phyloP scores from a whole-genome alignment of 2,888 invertebrate genomes.

The Ochlodes sylvanus region DNA sequence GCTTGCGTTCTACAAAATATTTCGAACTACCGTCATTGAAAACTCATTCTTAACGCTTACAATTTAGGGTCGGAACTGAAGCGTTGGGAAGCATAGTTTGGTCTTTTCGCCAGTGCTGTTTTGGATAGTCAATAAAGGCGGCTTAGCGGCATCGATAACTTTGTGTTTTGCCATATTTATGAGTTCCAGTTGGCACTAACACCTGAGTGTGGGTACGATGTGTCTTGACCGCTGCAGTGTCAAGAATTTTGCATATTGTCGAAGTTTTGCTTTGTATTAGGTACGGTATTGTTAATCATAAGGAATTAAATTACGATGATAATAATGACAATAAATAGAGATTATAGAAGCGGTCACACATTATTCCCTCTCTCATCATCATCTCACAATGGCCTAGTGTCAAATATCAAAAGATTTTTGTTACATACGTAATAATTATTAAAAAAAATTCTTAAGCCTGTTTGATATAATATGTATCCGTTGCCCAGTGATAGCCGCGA shows the following conservation, averaged over 20 bases:
- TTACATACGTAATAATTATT: too few species aligned
- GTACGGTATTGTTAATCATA: too few species aligned
- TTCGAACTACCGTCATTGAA: slow-evolving; percentile 39
- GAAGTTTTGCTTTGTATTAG: background rate
- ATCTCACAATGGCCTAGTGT: too few species aligned
- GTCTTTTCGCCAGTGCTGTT: slow-evolving; percentile 62
- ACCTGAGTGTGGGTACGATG: slow-evolving; percentile 64
- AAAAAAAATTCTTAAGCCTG: too few species aligned
- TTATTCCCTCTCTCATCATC: too few species aligned
- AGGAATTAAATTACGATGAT: too few species aligned
- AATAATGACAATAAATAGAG: too few species aligned
- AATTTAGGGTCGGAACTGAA: slow-evolving; percentile 49
- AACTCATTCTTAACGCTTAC: slow-evolving; percentile 46
- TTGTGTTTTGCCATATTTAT: slow-evolving; percentile 79
- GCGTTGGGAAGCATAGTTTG: slow-evolving; percentile 44
- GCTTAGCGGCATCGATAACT: slow-evolving; percentile 81
- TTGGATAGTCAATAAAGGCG: slow-evolving; percentile 73
- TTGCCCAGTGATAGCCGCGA: too few species aligned
- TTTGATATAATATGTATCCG: too few species aligned
- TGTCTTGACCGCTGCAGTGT: slow-evolving; percentile 19
- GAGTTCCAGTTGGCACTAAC: slow-evolving; percentile 71
- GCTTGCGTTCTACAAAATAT: slow-evolving; percentile 57
- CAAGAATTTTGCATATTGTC: slow-evolving; percentile 22
- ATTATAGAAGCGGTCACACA: too few species aligned
- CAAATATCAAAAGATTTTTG: too few species aligned